Conservation (phyloP, 1,140 invertebrate genomes). For the Solen grandis region DNA sequence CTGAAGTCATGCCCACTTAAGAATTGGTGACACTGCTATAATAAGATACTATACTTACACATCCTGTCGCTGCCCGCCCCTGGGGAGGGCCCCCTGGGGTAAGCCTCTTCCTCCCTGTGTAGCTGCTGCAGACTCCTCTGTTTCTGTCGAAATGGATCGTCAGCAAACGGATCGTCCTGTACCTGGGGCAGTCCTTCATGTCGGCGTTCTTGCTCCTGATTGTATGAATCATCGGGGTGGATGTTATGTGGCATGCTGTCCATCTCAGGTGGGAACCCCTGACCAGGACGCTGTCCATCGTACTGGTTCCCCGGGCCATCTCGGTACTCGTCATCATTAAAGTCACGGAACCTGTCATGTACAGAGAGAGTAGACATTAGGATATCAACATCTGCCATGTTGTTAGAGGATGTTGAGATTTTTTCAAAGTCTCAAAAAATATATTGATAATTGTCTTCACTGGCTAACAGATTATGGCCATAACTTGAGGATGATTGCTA, state of each 20-base stretch:
- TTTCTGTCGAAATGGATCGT: slow-evolving; percentile 73
- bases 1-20: no score
- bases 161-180: slow-evolving; percentile 74
- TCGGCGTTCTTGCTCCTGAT: slow-evolving; percentile 62
- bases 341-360: slow-evolving; percentile 69
- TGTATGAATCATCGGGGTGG: slow-evolving; percentile 54
- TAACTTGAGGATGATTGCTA: no score
- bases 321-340: slow-evolving; percentile 81
- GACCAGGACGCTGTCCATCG: slow-evolving; percentile 45
- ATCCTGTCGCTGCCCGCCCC: slow-evolving; percentile 85
- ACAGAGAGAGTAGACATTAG: no score
- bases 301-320: slow-evolving; percentile 54
- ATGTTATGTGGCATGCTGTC: slow-evolving; percentile 44
- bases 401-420: no score
- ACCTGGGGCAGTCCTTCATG: slow-evolving; percentile 75
- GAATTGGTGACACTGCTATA: no score
- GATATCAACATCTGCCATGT: no score
- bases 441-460: no score
- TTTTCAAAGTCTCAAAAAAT: no score
- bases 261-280: slow-evolving; percentile 31
- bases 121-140: slow-evolving; percentile 54
- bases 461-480: no score
- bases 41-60: no score
- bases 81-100: slow-evolving; percentile 87
- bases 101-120: slow-evolving; percentile 74